A percentile compares a stretch with the other conserved stretches of the same genome.
These are phyloP conservation scores for Ibycter americanus DNA, from an alignment of 2,797 vertebrate species.

Conservation along the genomic window DNA sequence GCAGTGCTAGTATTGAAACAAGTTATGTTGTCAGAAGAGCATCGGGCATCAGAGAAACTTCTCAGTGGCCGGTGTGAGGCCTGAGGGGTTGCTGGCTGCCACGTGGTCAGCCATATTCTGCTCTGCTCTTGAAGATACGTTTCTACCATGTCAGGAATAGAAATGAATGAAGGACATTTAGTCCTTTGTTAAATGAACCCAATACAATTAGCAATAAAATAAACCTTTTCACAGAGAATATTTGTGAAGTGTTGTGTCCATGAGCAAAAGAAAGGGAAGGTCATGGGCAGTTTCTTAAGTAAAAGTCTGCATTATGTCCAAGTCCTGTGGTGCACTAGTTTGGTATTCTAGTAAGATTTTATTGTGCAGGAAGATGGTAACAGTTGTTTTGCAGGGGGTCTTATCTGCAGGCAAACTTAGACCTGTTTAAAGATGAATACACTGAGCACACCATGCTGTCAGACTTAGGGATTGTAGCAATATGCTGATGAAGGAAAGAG, in stretches of 20 bases:
- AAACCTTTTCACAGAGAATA: background rate
- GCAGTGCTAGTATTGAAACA: background rate
- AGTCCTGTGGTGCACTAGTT: background rate
- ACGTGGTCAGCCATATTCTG: background rate
- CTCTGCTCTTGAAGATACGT: background rate
- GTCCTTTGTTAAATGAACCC: background rate
- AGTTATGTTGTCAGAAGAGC: background rate
- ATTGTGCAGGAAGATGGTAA: background rate
- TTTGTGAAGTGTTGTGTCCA: background rate
- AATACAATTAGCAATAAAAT: background rate
- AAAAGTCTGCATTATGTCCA: background rate
- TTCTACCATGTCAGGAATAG: background rate
- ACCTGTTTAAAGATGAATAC: background rate
- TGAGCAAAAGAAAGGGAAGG: background rate
- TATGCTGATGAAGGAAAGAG: background rate
- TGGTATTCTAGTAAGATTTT: background rate
- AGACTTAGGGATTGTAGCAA: background rate
- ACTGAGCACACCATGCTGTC: background rate
- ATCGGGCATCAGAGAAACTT: background rate
- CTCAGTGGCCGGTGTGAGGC: accelerated
- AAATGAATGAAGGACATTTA: background rate
- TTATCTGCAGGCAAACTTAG: background rate
- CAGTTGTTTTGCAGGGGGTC: background rate
- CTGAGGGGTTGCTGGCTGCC: background rate
- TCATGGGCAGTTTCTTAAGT: background rate